Conservation (phyloP, 2,888 invertebrate genomes). For the Catocala nupta region DNA sequence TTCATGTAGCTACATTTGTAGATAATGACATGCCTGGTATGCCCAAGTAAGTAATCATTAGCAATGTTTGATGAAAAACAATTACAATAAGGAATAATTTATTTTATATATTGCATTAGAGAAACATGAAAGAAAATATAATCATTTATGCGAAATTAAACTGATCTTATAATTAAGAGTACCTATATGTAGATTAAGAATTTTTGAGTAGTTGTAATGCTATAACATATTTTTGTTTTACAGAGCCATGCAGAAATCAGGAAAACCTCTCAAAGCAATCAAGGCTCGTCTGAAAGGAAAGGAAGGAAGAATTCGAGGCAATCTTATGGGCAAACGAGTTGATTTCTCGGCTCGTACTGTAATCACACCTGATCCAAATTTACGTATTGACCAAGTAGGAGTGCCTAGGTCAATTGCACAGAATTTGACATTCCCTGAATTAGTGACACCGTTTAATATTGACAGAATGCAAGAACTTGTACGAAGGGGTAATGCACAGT, state of each 20-base stretch:
- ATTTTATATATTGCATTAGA: no score
- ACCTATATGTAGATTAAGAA: no score
- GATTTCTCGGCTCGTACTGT: constrained; percentile 99
- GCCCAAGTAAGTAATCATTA: constrained; percentile 88
- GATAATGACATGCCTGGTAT: constrained; percentile 99
- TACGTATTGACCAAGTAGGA: constrained; percentile 98
- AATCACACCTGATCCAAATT: constrained; percentile 98
- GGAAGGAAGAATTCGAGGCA: constrained; percentile 99
- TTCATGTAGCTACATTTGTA: constrained; percentile 98
- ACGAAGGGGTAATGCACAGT: constrained; percentile 98
- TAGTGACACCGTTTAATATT: constrained; percentile 99
- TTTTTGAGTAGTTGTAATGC: no score
- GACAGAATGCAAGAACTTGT: constrained; percentile 98
- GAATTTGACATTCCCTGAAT: constrained; percentile 99
- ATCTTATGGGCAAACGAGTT: constrained; percentile 99
- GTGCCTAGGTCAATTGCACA: constrained; percentile 99
- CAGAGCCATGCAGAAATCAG: constrained; percentile 99
- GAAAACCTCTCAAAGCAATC: constrained; percentile 98
- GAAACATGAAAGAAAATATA: no score
- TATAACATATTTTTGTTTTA: constrained; percentile 48
- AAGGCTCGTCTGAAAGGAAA: constrained; percentile 99
- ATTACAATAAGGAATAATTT: no score
- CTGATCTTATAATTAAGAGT: no score
- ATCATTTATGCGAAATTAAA: no score
- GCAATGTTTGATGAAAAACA: neutral